These are phyloP conservation scores for Harpalus rubripes DNA, from an alignment of 2,888 invertebrate species.

Conservation along the genomic window DNA sequence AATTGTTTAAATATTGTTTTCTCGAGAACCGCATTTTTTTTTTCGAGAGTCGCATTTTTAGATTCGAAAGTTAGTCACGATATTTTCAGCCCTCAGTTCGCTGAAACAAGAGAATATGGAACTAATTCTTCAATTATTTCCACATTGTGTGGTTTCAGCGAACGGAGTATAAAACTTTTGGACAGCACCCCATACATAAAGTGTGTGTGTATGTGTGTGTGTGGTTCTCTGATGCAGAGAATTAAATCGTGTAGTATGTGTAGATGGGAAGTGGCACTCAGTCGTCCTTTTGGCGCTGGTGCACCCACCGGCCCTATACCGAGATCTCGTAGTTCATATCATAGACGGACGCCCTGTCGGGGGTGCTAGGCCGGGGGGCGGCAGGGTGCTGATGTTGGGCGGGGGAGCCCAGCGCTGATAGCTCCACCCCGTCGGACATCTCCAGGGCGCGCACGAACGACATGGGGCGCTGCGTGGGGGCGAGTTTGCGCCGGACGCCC, in stretches of 20 bases:
- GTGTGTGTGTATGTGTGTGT: not conserved
- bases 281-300: conserved; percentile 71
- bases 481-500: conserved; percentile 75
- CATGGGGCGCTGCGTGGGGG: conserved; percentile 84
- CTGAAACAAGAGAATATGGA: too few relatives aligned
- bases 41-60: too few relatives aligned
- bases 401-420: conserved; percentile 79
- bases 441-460: conserved; percentile 93
- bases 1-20: too few relatives aligned
- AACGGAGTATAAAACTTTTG: too few relatives aligned
- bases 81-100: too few relatives aligned
- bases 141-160: too few relatives aligned
- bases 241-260: conserved; percentile 70
- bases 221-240: conserved; percentile 75
- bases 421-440: conserved; percentile 93
- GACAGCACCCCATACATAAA: too few relatives aligned
- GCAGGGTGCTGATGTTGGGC: conserved; percentile 53
- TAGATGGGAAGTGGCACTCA: conserved; percentile 65
- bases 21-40: too few relatives aligned
- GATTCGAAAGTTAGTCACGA: too few relatives aligned
- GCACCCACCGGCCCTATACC: conserved; percentile 85
- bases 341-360: conserved; percentile 93
- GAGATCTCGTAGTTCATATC: conserved; percentile 98
- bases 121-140: too few relatives aligned
- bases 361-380: conserved; percentile 79